phyloP scores from a whole-genome alignment of 1,140 invertebrate species.

The Pseudobourletiella spinata region DNA sequence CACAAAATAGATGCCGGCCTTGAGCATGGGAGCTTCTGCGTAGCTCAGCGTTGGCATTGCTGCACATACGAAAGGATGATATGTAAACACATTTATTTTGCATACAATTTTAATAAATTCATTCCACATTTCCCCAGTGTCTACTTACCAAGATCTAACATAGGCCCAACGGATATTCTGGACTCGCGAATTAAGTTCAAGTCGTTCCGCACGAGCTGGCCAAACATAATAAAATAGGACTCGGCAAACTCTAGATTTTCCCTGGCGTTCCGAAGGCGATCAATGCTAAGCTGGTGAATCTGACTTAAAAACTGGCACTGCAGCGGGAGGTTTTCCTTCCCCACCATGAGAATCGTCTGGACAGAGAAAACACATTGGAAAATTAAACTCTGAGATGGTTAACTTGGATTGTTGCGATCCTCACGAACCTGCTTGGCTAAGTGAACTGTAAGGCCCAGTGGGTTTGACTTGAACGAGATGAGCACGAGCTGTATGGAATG shows the following conservation, averaged over 20 bases:
- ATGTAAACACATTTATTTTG: not conserved
- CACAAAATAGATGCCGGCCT: conserved; percentile 26
- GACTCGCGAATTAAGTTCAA: conserved; percentile 21
- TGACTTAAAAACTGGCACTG: conserved; percentile 30
- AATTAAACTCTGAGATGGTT: not conserved
- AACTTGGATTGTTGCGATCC: not conserved
- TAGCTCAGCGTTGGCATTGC: conserved; percentile 23
- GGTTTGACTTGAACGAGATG: conserved; percentile 27
- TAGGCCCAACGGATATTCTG: conserved; percentile 4
- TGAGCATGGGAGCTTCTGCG: conserved; percentile 24
- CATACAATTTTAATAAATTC: not conserved
- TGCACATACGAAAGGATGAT: conserved; percentile 1
- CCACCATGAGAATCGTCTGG: conserved; percentile 31
- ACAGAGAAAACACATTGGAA: conserved; percentile 2
- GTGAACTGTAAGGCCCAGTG: conserved; percentile 10
- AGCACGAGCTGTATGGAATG: conserved; percentile 29
- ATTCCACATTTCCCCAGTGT: no score
- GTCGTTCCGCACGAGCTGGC: conserved; percentile 23
- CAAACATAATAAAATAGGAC: conserved; percentile 30
- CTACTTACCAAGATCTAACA: conserved; percentile 1
- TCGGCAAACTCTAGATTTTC: conserved; percentile 33
- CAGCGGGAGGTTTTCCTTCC: conserved; percentile 25
- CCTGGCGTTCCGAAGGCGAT: conserved; percentile 19
- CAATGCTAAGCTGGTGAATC: conserved; percentile 22
- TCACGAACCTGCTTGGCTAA: conserved; percentile 30